phyloP scores from a whole-genome alignment of 92 coral and sea anemone genomes.

The Zoanthus sociatus region DNA sequence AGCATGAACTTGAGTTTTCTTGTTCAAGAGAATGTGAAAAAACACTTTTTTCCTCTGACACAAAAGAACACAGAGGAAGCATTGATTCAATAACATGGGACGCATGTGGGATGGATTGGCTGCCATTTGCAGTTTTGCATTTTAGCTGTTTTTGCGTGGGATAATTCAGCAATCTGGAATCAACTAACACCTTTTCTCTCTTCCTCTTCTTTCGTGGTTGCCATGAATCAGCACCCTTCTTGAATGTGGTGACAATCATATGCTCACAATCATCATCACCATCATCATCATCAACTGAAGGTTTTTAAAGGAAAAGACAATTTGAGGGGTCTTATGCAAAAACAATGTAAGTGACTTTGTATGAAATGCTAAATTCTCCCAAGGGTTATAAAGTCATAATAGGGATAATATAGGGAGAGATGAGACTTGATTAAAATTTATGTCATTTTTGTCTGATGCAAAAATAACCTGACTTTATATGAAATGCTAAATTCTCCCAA shows the following conservation, averaged over 20 bases:
- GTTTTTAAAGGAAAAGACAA: background rate
- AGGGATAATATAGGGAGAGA: no score
- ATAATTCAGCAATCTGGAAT: background rate
- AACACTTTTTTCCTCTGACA: background rate
- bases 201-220: slow-evolving; percentile 36
- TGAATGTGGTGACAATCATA: slow-evolving; percentile 42
- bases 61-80: background rate
- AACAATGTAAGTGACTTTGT: no score
- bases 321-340: no score
- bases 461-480: no score
- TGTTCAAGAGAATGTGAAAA: background rate
- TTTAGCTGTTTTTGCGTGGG: slow-evolving; percentile 16
- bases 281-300: slow-evolving; percentile 41
- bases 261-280: slow-evolving; percentile 29
- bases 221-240: slow-evolving; percentile 12
- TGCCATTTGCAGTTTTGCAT: background rate
- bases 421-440: no score
- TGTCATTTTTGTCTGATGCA: no score
- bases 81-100: background rate
- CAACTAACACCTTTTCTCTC: slow-evolving; percentile 21
- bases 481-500: no score
- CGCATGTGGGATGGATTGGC: background rate
- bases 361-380: no score
- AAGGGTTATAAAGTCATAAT: no score
- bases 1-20: background rate